A percentile compares a stretch with the other conserved stretches of the same genome.
Evolutionary conservation across 2,797 vertebrate genomes (phyloP).

Genomic region (Mormyrops boulengeri): DNA sequence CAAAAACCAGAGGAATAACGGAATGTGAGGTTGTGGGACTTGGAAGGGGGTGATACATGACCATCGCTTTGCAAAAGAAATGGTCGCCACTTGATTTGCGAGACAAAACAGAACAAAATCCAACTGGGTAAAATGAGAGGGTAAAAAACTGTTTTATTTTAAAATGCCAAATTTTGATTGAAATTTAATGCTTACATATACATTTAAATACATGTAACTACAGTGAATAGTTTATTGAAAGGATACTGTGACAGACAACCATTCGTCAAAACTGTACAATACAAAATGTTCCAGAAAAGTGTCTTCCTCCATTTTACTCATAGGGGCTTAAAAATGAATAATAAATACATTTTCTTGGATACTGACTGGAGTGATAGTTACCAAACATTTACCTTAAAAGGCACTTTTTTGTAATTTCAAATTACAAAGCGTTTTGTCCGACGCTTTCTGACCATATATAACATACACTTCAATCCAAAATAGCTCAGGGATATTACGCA

Average conservation of each 20-base stretch:
- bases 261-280: background rate
- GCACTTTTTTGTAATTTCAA: background rate
- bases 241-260: background rate
- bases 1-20: constrained; percentile 3
- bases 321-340: background rate
- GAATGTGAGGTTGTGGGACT: background rate
- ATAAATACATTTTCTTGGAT: background rate
- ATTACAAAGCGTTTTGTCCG: background rate
- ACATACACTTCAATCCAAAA: background rate
- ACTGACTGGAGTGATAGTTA: background rate
- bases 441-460: background rate
- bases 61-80: background rate
- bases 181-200: background rate
- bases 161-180: background rate
- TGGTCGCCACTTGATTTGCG: background rate
- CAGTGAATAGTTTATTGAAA: background rate
- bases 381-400: background rate
- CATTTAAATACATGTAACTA: background rate
- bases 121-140: background rate
- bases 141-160: background rate
- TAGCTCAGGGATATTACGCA: background rate
- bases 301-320: background rate
- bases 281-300: background rate
- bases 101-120: background rate
- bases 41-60: background rate